Evolutionary conservation across 2,888 invertebrate genomes (phyloP).

Genomic region (Halictus ligatus): DNA sequence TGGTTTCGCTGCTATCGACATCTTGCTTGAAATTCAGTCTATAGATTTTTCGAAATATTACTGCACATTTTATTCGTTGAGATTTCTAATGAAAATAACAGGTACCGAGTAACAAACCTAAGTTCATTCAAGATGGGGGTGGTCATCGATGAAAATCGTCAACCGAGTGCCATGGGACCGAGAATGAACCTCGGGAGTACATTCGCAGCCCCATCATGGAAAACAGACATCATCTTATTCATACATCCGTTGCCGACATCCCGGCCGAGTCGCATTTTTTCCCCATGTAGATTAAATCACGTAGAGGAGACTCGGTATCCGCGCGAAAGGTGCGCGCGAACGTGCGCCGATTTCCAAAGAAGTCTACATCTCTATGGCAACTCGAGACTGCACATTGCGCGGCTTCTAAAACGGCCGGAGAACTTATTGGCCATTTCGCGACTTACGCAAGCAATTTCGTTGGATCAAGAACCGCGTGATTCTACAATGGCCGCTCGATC

Average conservation of each 20-base stretch:
- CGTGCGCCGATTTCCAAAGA: conserved; percentile 51
- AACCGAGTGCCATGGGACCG: neutral
- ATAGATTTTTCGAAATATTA: no score
- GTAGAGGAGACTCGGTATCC: conserved; percentile 37
- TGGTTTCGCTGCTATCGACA: no score
- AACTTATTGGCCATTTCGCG: conserved; percentile 47
- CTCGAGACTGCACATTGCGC: conserved; percentile 18
- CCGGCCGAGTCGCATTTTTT: conserved; percentile 11
- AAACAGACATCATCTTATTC: conserved; percentile 32
- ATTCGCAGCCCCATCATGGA: neutral
- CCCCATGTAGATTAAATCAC: conserved; percentile 59
- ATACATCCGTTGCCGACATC: neutral
- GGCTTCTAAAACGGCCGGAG: conserved; percentile 11
- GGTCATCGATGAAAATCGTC: neutral
- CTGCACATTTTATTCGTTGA: no score
- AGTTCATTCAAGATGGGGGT: no score
- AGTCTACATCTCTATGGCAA: conserved; percentile 12
- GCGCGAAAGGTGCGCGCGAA: conserved; percentile 44
- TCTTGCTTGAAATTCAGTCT: no score
- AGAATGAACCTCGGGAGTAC: neutral
- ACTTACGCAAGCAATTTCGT: conserved; percentile 40
- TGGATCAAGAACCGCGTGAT: conserved; percentile 16
- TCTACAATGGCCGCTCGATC: neutral
- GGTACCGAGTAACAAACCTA: no score
- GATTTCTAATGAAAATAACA: no score